Percentiles rank a stretch among this genome's conserved stretches.
Conservation (phyloP, 2,113 vertebrate species). For the Nematolebias whitei region DNA sequence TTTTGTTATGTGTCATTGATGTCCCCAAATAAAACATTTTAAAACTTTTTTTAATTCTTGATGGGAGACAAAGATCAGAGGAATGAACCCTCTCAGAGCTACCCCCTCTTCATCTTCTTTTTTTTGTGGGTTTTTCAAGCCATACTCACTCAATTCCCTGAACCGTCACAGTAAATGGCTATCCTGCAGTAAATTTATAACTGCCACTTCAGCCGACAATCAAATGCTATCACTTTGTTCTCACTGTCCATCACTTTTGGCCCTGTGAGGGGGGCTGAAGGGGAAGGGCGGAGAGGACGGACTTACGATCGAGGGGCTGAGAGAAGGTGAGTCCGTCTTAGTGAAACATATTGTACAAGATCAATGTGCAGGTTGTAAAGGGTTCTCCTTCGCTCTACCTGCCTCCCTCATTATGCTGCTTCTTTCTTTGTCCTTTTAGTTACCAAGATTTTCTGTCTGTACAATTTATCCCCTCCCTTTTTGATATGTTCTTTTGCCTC, state of each 20-base stretch:
- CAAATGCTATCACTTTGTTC: conserved; percentile 79
- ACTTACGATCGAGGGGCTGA: conserved; percentile 16
- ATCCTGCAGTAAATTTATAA: conserved; percentile 82
- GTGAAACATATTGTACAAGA: conserved; percentile 65
- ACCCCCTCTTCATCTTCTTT: conserved; percentile 40
- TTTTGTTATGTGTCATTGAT: conserved; percentile 36
- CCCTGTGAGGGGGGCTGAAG: conserved; percentile 46
- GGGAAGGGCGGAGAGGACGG: conserved; percentile 24
- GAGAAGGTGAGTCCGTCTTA: conserved; percentile 22
- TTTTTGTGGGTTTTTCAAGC: conserved; percentile 35
- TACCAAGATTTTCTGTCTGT: conserved; percentile 18
- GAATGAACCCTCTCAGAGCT: conserved; percentile 29
- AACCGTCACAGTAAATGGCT: conserved; percentile 75
- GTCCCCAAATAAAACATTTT: conserved; percentile 71
- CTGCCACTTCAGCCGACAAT: conserved; percentile 83
- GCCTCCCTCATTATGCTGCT: conserved; percentile 37
- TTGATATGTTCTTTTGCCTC: conserved; percentile 17
- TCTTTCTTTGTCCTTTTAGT: conserved; percentile 10
- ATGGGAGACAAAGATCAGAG: conserved; percentile 72
- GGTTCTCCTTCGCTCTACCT: conserved; percentile 33
- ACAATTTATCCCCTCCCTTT: not conserved
- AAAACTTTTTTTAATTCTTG: conserved; percentile 57
- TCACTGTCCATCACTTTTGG: conserved; percentile 78
- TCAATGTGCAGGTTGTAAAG: conserved; percentile 71
- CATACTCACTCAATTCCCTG: conserved; percentile 53